phyloP scores from a whole-genome alignment of 1,140 invertebrate species.

The Anadara kagoshimensis region DNA sequence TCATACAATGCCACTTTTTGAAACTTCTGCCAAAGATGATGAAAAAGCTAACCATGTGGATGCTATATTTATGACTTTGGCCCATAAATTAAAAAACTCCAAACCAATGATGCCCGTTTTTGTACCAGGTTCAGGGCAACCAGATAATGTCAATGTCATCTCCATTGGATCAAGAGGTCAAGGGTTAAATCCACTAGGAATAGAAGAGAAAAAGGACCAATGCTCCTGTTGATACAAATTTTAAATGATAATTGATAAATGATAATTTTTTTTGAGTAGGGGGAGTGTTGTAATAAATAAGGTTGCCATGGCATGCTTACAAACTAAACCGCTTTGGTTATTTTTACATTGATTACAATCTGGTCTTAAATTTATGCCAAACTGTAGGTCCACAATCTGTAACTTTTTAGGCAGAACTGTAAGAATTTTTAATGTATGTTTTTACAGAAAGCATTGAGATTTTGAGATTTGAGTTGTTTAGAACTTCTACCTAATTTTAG shows the following conservation, averaged over 20 bases:
- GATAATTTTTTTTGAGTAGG: too few species aligned
- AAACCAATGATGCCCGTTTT: constrained; percentile 69
- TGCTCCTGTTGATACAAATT: constrained; percentile 27
- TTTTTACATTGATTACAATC: too few species aligned
- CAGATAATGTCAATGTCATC: constrained; percentile 38
- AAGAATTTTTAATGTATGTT: too few species aligned
- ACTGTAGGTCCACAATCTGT: too few species aligned
- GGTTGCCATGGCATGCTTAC: too few species aligned
- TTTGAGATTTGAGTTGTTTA: too few species aligned
- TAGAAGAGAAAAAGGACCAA: constrained; percentile 5
- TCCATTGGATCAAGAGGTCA: constrained; percentile 9
- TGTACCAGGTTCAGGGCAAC: not conserved
- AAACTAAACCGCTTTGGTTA: too few species aligned
- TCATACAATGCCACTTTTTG: constrained; percentile 86
- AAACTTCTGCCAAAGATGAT: constrained; percentile 87
- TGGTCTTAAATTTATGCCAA: too few species aligned
- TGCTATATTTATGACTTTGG: constrained; percentile 88
- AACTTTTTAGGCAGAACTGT: too few species aligned
- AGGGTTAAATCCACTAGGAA: not conserved
- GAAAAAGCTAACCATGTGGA: constrained; percentile 86
- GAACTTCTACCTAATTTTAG: too few species aligned
- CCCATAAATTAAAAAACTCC: constrained; percentile 77
- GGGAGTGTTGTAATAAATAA: too few species aligned
- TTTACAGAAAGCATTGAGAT: too few species aligned
- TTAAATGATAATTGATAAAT: not conserved